Base-by-base conservation (phyloP, 2,888 invertebrate species). In the Stratiomys singularior region DNA sequence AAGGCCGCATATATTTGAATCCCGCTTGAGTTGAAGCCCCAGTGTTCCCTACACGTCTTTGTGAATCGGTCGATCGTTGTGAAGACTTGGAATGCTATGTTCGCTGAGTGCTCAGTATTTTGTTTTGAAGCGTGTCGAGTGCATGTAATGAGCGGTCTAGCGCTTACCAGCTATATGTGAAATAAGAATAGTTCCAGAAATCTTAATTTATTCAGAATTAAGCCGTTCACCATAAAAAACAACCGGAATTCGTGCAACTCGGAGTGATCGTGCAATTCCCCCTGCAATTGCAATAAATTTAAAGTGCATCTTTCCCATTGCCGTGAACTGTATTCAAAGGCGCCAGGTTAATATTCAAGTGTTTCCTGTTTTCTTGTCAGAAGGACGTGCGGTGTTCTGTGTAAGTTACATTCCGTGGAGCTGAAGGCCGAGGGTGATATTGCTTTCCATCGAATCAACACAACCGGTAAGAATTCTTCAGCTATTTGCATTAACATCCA, bases 41-140 rank as follows among this genome's bases (percentile, higher is more conserved):
- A 66, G 66, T 66, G 27, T 44, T 66, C 66, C 63, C 66, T 66
- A 44, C 66, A 37, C 18, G 21, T 66, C 37, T 30, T 18, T 13
- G 44, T 44, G 11, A 44, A 5, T 30, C 44, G 66, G 64, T 25
- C 60, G 60, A 60, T 23, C 60, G 52, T 52, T 52, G 4, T 52
- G 52, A 15, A 4, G 4, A 52, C n/a, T 18, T 52, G n/a, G 15
- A 13, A 15, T 9, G 4, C 52, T 13, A 13, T 13, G 13, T 44
- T 18, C 37, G 15, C 52, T n/a, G 52, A 13, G 4, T 18, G 4
- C 15, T n/a, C 4, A 52, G 52, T 52, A 2, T 52, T 52, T 13
- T 52, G 15, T 52, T 52, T 15, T 15, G 52, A 18, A 18, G 2
- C 4, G 52, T n/a, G 60, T 60, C 23, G 25, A 25, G 60, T 25